Evolutionary conservation across 2,113 vertebrate species (phyloP).

Genomic region (Phasianus colchicus): DNA sequence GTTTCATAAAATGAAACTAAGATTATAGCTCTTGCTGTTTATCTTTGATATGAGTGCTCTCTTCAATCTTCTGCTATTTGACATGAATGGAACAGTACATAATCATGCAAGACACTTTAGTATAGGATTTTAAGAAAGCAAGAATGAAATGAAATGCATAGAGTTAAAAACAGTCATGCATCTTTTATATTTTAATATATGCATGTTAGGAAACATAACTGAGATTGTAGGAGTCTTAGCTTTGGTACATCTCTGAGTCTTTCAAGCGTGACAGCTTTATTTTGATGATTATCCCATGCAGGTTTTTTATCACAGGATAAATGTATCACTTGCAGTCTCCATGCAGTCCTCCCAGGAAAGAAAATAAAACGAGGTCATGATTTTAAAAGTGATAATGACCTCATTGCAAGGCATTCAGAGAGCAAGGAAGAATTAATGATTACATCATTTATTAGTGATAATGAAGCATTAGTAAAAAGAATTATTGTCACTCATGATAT

Average conservation of each 20-base stretch:
- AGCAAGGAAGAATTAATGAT: background rate
- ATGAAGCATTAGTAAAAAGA: background rate
- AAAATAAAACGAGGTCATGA: background rate
- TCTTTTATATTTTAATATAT: background rate
- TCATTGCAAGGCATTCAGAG: background rate
- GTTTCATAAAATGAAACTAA: background rate
- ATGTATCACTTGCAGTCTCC: background rate
- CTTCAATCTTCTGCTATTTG: background rate
- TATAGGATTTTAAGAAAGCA: background rate
- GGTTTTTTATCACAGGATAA: background rate
- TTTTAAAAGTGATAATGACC: background rate
- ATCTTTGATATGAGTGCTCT: background rate
- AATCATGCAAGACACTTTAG: background rate
- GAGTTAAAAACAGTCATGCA: background rate
- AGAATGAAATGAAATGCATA: background rate
- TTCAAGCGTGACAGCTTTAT: background rate
- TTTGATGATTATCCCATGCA: background rate
- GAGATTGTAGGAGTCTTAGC: background rate
- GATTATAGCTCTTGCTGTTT: background rate
- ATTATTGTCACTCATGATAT: background rate
- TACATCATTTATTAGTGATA: background rate
- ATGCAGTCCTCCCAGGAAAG: background rate
- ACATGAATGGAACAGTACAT: accelerated
- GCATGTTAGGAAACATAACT: background rate
- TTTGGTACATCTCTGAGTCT: background rate